Conservation (phyloP, 2,797 vertebrate species). For the Sciurus vulgaris region DNA sequence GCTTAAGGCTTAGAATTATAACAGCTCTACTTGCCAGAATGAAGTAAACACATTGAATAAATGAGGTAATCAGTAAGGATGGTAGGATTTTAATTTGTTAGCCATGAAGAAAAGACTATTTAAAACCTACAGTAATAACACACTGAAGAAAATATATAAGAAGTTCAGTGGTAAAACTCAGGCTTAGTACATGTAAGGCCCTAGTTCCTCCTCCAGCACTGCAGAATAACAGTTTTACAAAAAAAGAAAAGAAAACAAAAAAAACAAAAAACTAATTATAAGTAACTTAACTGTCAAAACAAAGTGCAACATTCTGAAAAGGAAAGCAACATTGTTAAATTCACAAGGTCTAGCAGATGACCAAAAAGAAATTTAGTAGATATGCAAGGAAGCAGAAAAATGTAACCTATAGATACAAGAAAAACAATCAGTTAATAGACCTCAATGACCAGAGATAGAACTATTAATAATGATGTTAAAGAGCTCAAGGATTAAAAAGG, state of each 20-base stretch:
- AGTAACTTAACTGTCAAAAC: neutral
- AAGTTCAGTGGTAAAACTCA: too few species aligned
- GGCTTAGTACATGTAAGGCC: too few species aligned
- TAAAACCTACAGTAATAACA: too few species aligned
- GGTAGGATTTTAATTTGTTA: neutral
- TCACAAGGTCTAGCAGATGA: neutral
- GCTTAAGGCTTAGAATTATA: neutral
- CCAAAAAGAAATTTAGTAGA: neutral
- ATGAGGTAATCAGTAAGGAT: neutral
- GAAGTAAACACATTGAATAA: neutral
- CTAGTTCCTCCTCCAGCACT: too few species aligned
- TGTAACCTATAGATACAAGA: neutral
- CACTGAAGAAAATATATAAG: neutral
- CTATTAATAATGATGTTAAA: neutral
- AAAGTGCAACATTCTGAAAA: neutral
- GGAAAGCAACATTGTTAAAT: neutral
- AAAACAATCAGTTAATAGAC: neutral
- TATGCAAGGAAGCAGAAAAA: neutral
- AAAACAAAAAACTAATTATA: neutral
- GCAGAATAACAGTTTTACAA: neutral
- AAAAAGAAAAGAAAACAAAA: neutral
- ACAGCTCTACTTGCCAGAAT: neutral
- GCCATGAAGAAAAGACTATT: neutral
- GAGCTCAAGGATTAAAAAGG: neutral
- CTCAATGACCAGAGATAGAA: neutral